Evolutionary conservation across 37 sponge, comb jelly and placozoan species (phyloP), one percentile per base, ranked within the genome.

Genomic region (Haliclona indistincta): DNA sequence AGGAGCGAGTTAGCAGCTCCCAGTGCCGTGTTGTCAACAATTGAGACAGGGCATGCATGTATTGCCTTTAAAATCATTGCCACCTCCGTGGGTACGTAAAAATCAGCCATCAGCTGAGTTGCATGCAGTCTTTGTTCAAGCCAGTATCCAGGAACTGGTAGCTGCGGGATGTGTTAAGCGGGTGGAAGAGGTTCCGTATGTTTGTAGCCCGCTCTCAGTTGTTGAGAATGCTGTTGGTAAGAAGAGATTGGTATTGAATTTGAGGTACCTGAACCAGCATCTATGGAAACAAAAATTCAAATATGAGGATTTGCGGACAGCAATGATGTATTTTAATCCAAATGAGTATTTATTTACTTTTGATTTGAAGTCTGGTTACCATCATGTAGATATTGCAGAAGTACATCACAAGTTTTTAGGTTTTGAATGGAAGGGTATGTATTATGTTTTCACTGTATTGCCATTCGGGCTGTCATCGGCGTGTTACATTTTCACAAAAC

Each of bases 171-270:
- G 64, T 43, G 43, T 75, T 29, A 20, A 40, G 25, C 33, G 43
- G 33, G 64, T 75, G 20, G 22, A 63, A 25, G 64, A 38, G 41
- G 19, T 29, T 20, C 69, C 69, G n/a, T 22, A 33, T 43, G 62
- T 80, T 33, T 80, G 80, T 70, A 70, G 64, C 43, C n/a, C n/a
- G n/a, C n/a, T n/a, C n/a, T n/a, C n/a, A n/a, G n/a, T n/a, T n/a
- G n/a, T n/a, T n/a, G n/a, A 6, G 26, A 76, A 38, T 64, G 28
- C 29, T 20, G 20, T 20, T 29, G 69, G 60, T 1, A 80, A 80
- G 56, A 56, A 43, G 33, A 7, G 71, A 29, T 44, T 80, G 49
- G 71, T 80, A 35, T 40, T 80, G 37, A 49, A 70, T 55, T 63
- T 76, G 2, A 63, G 54, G 28, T 39, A 65, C 32, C 37, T 80